phyloP scores from a whole-genome alignment of 2,113 vertebrate species.

The Otolemur garnettii region DNA sequence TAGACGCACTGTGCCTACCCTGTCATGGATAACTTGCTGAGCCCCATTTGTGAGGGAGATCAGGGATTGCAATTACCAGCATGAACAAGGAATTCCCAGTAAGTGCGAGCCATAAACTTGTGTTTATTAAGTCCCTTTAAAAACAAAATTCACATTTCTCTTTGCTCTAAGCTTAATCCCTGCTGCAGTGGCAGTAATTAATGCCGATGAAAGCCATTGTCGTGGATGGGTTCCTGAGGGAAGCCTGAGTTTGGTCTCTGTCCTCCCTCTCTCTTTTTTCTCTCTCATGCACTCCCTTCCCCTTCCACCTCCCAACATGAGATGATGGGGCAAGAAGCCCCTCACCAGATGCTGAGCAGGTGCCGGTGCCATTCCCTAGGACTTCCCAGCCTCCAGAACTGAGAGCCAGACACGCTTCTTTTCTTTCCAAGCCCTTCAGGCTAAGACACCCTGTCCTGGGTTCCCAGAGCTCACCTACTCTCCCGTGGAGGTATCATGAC shows the following conservation, averaged over 20 bases:
- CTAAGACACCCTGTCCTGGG: neutral
- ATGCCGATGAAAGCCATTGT: neutral
- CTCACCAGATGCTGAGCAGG: neutral
- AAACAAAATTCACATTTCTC: neutral
- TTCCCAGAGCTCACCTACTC: neutral
- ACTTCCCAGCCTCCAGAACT: neutral
- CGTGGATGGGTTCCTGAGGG: neutral
- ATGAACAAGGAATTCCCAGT: no score
- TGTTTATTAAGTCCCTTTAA: no score
- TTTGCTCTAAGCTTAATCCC: neutral
- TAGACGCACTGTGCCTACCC: no score
- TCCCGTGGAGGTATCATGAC: fast-evolving
- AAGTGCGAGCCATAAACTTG: no score
- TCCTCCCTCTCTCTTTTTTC: neutral
- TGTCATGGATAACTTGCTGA: no score
- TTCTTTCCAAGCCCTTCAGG: neutral
- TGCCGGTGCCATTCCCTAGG: no score
- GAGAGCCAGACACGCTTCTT: neutral
- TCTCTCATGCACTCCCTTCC: neutral
- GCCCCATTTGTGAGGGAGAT: no score
- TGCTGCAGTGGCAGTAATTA: neutral
- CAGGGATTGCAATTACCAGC: no score
- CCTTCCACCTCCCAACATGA: neutral
- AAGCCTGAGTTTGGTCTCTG: neutral
- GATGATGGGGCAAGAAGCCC: neutral